Evolutionary conservation across 37 sponge, comb jelly and placozoan species (phyloP), one percentile per base, ranked within the genome.

Genomic region (Halisarca cf. caerulea): DNA sequence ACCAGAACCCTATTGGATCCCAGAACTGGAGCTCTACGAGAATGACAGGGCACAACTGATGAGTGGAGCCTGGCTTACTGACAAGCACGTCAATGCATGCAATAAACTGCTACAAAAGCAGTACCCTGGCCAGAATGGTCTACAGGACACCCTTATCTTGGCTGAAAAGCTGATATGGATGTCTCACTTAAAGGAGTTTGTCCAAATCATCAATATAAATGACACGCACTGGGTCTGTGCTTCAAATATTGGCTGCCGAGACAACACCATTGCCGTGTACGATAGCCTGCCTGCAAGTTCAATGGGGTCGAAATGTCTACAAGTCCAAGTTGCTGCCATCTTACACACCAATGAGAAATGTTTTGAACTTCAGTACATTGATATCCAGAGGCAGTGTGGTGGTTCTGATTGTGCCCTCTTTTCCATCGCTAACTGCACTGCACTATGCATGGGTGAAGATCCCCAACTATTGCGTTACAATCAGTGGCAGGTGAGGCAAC

Each of bases 141-240:
- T 84, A 5, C 59, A 84, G 6, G 85, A 84, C 38, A 44, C 85
- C 58, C 78, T 55, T 57, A 5, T 33, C 33, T 59, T 84, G 33
- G 38, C 61, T 30, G 23, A 66, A 8, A 75, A 75, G 78, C 6
- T 70, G 39, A 25, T 6, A 36, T 71, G 58, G 58, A 27, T 24
- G 28, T 85, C 86, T 41, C 2, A 55, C 59, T 11, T 71, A 35
- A 33, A 39, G 58, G 34, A 35, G n/a, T 85, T 85, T 54, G 86
- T 85, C 32, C 86, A 85, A 66, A 85, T 78, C 1, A 23, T 85
- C 33, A 70, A 78, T 54, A 36, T 85, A 71, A 34, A 59, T 58
- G 58, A 42, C 20, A 14, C 40, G 9, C 86, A 85, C 79, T 85
- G 86, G 86, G 79, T 78, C 2, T 85, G 86, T 85, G 78, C 28